Base-by-base conservation (phyloP, 2,113 vertebrate genomes). In the Penelope pileata region DNA sequence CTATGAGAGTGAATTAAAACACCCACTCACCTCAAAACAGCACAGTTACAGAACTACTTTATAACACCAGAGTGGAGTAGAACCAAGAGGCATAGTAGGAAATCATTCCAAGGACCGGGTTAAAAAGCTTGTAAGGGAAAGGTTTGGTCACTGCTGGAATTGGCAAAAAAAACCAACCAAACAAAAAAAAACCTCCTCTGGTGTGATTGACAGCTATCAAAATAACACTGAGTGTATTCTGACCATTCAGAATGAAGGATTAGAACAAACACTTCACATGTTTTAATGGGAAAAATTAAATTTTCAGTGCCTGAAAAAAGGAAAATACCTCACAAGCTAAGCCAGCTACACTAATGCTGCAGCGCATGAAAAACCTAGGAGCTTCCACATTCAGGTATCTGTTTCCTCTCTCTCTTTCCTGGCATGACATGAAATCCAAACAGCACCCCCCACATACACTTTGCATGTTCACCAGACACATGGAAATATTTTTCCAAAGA, bases 1-100 rank as follows among this genome's bases (percentile, higher is more conserved):
- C 54, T 88, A 50, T 1, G 40, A 84, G 70, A 82, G 32, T 42
- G 84, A 91, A 92, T 91, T 92, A 64, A 94, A n/a, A 96, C 90
- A 94, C 91, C 69, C 74, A 91, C 93, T 82, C 81, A 64, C 40
- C 77, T 69, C 66, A n/a, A 75, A 56, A 91, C 74, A 72, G 53
- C 53, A 91, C 26, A 90, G 54, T 81, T 43, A 84, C 64, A 91
- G 54, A 92, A 59, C 43, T 75, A 64, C 93, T 90, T 87, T 48
- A 85, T 92, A 91, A 79, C 47, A 85, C 10, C 74, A 82, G 43
- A 78, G 21, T 50, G 15, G 69, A 89, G 77, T 2, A 82, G 34
- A 92, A 38, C 72, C 83, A 83, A 81, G 50, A 86, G 59, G 67
- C 17, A 24, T 1, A 51, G 56, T 6, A 91, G 74, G 30, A 87